These are phyloP conservation scores for Drosophila nigromelanica DNA, from an alignment of 1,140 invertebrate genomes.

Conservation along the genomic window DNA sequence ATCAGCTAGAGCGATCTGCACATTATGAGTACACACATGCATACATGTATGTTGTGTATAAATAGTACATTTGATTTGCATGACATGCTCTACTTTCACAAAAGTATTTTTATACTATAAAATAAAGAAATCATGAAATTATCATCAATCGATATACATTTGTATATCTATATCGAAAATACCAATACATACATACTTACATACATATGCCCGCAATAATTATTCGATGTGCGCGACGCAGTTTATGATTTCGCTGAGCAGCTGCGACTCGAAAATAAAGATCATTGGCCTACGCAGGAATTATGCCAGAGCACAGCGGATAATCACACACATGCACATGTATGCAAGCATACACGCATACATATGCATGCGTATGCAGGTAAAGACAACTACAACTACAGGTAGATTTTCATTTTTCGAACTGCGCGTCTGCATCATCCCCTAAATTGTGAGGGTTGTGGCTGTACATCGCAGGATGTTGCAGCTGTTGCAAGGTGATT, in stretches of 20 bases:
- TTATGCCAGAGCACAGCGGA: conserved; percentile 56
- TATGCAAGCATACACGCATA: conserved; percentile 1
- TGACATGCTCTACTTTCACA: conserved; percentile 2
- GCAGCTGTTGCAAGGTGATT: conserved; percentile 82
- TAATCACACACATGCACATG: conserved; percentile 25
- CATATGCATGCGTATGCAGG: conserved; percentile 33
- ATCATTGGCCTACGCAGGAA: conserved; percentile 76
- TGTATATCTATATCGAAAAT: background rate
- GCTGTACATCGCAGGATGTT: conserved; percentile 67
- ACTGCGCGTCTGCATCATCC: conserved; percentile 61
- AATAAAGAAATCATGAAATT: conserved; percentile 1
- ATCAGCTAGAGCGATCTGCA: conserved; percentile 21
- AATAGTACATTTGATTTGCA: conserved; percentile 14
- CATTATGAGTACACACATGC: conserved; percentile 4
- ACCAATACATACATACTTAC: background rate
- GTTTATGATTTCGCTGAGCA: conserved; percentile 75
- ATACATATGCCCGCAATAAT: conserved; percentile 35
- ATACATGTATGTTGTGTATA: conserved; percentile 12
- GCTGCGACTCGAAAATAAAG: conserved; percentile 62
- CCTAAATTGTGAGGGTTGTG: conserved; percentile 64
- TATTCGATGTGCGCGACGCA: conserved; percentile 58
- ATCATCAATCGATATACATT: conserved; percentile 2
- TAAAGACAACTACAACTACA: conserved; percentile 60
- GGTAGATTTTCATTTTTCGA: conserved; percentile 64
- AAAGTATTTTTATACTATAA: background rate